phyloP scores from a whole-genome alignment of 2,888 invertebrate species.

The Drosophila mulleri region DNA sequence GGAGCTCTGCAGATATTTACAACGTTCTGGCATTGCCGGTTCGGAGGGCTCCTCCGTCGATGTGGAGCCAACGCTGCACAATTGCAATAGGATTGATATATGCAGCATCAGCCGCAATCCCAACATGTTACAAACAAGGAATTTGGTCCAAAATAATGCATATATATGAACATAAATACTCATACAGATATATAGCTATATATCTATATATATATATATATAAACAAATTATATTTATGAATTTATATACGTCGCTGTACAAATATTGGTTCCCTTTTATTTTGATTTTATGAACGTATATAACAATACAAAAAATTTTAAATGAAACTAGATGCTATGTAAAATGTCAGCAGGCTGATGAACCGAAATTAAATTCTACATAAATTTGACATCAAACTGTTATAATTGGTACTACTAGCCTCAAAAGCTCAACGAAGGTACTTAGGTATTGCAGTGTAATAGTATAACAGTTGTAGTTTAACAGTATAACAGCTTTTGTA shows the following conservation, averaged over 20 bases:
- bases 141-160: conserved; percentile 26
- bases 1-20: conserved; percentile 34
- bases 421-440: no score
- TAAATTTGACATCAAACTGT: not conserved
- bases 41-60: not conserved
- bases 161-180: conserved; percentile 2
- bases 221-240: not conserved
- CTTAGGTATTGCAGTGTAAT: no score
- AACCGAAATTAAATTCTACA: not conserved
- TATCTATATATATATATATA: not conserved
- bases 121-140: conserved; percentile 30
- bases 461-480: not conserved
- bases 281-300: not conserved
- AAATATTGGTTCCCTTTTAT: not conserved
- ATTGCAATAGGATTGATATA: not conserved
- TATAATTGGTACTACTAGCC: not conserved
- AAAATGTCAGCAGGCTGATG: not conserved
- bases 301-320: not conserved
- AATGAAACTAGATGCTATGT: conserved; percentile 5
- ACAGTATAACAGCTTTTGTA: not conserved
- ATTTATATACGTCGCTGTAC: not conserved
- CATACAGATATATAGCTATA: not conserved
- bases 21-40: conserved; percentile 40
- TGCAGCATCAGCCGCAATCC: conserved; percentile 10
- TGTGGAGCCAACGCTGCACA: not conserved